A percentile compares a stretch with the other conserved stretches of the same genome.
phyloP scores from a whole-genome alignment of 2,797 vertebrate species.

The Molossus alvarezi region DNA sequence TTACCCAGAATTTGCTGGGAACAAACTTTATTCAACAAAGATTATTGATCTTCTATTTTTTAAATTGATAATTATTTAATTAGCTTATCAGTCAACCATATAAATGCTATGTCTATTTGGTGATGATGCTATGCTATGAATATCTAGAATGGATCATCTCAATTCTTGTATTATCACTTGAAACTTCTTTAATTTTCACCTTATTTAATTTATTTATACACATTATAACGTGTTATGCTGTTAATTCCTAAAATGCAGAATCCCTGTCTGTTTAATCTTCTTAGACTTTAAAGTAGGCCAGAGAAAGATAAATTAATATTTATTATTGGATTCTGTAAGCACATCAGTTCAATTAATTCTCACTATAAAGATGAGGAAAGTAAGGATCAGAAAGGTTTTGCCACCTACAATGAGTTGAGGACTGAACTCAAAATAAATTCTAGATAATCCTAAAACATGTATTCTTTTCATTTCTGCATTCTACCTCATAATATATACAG shows the following conservation, averaged over 20 bases:
- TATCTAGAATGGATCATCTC: background rate
- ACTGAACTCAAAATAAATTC: conserved; percentile 24
- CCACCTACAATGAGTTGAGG: background rate
- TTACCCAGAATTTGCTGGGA: background rate
- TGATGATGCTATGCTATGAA: background rate
- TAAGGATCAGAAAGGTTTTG: background rate
- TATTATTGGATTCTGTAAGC: background rate
- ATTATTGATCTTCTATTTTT: background rate
- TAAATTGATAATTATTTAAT: background rate
- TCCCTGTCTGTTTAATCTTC: background rate
- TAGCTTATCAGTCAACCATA: background rate
- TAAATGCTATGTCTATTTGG: background rate
- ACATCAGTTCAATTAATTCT: background rate
- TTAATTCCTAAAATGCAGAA: background rate
- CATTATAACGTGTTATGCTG: background rate
- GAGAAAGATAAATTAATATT: background rate
- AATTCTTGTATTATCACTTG: background rate
- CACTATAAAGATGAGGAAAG: background rate
- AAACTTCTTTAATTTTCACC: background rate
- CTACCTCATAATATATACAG: background rate
- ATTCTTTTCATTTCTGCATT: background rate
- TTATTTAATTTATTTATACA: background rate
- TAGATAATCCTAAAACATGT: background rate
- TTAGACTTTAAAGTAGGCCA: background rate
- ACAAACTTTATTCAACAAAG: background rate